A percentile compares a stretch with the other conserved stretches of the same genome.
Conservation (phyloP, 2,888 invertebrate genomes). For the Tuberolachnus salignus region DNA sequence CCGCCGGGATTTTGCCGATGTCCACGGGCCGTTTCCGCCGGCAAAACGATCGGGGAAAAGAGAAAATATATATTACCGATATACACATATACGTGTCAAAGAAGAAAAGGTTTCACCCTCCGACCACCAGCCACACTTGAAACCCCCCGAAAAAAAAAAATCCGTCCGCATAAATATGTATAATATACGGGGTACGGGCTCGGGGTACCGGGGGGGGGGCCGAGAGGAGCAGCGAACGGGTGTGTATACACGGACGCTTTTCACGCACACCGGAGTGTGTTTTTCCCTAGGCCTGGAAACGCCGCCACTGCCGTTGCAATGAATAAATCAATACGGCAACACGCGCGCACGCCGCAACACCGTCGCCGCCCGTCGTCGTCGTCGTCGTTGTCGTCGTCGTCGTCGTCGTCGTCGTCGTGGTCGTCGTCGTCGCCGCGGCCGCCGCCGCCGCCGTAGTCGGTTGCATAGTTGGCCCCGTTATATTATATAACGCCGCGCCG, state of each 20-base stretch:
- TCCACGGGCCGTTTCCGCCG: too few relatives aligned
- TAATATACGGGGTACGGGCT: not conserved
- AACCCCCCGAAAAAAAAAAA: too few relatives aligned
- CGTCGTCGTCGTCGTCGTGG: too few relatives aligned
- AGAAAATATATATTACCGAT: too few relatives aligned
- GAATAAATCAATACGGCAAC: constrained; percentile 57
- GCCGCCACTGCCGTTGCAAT: constrained; percentile 47
- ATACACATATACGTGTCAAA: too few relatives aligned
- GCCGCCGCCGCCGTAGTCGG: constrained; percentile 40
- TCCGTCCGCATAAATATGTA: not conserved
- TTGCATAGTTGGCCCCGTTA: constrained; percentile 56
- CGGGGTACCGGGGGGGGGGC: not conserved
- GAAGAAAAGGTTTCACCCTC: too few relatives aligned
- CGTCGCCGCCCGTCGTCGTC: too few relatives aligned
- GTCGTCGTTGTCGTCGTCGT: too few relatives aligned
- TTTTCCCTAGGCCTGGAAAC: constrained; percentile 49
- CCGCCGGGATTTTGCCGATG: too few relatives aligned
- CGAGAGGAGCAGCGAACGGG: not conserved
- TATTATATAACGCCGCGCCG: constrained; percentile 50
- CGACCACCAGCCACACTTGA: too few relatives aligned
- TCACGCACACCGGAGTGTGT: not conserved
- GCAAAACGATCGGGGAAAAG: too few relatives aligned
- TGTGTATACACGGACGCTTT: not conserved
- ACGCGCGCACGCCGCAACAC: constrained; percentile 54
- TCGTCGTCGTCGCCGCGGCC: too few relatives aligned